Evolutionary conservation across 2,113 vertebrate genomes (phyloP).

Genomic region (Vimba vimba): DNA sequence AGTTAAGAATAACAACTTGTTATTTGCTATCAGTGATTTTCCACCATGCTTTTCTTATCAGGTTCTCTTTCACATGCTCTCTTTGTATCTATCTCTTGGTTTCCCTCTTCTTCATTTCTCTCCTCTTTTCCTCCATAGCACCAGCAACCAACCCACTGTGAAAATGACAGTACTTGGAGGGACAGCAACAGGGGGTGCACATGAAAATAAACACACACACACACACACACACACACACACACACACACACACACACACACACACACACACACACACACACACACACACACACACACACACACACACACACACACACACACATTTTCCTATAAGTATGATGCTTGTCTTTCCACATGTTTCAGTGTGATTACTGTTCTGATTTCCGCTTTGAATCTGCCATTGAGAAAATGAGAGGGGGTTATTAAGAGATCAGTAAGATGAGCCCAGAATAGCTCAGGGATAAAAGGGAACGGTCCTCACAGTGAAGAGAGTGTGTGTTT

Average conservation of each 20-base stretch:
- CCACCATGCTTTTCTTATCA: not conserved
- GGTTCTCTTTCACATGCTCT: slow-evolving; percentile 12
- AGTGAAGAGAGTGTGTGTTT: not conserved
- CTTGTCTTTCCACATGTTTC: slow-evolving; percentile 22
- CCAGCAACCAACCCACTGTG: slow-evolving; percentile 45
- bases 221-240: not conserved
- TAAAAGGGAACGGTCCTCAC: slow-evolving; percentile 3
- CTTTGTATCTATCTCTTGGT: not conserved
- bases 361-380: slow-evolving; percentile 40
- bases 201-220: slow-evolving; percentile 47
- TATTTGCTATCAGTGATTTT: not conserved
- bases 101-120: not conserved
- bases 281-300: slow-evolving; percentile 29
- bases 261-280: slow-evolving; percentile 39
- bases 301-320: slow-evolving; percentile 6
- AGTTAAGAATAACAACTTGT: slow-evolving; percentile 18
- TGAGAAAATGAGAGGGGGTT: slow-evolving; percentile 33
- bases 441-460: slow-evolving; percentile 24
- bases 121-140: not conserved
- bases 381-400: slow-evolving; percentile 20
- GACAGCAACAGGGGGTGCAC: slow-evolving; percentile 36
- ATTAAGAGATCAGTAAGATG: slow-evolving; percentile 42
- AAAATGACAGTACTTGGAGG: slow-evolving; percentile 52
- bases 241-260: not conserved
- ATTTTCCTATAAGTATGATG: slow-evolving; percentile 13